A percentile compares a stretch with the other conserved stretches of the same genome.
Conservation (phyloP, 2,113 vertebrate genomes). For the Chaenogobius annularis region DNA sequence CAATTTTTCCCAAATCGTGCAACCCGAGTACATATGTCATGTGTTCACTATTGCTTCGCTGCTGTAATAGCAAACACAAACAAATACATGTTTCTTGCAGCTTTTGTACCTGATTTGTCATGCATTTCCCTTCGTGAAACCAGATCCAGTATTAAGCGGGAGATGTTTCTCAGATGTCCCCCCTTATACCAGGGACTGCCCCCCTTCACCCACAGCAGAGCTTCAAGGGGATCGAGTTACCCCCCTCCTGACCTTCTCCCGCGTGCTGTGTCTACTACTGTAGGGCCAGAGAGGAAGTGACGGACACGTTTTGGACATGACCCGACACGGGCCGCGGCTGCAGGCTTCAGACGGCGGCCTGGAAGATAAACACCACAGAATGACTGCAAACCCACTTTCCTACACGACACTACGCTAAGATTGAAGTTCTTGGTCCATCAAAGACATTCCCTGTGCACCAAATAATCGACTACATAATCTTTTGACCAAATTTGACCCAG, state of each 20-base stretch:
- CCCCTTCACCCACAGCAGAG: constrained; percentile 5
- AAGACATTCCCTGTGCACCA: too few relatives aligned
- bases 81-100: not conserved
- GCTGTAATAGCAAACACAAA: not conserved
- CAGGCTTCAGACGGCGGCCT: not conserved
- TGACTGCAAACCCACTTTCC: not conserved
- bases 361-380: not conserved
- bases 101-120: constrained; percentile 5
- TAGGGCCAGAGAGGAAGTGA: constrained; percentile 13
- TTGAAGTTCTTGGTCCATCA: too few relatives aligned
- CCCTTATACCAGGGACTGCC: constrained; percentile 4
- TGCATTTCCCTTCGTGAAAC: constrained; percentile 13
- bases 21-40: too few relatives aligned
- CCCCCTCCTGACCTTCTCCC: constrained; percentile 32
- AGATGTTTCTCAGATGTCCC: constrained; percentile 28
- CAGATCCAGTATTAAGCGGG: constrained; percentile 27
- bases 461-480: too few relatives aligned
- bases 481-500: too few relatives aligned
- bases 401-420: too few relatives aligned
- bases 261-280: not conserved
- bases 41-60: not conserved
- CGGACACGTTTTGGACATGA: constrained; percentile 3
- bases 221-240: constrained; percentile 32
- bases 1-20: too few relatives aligned
- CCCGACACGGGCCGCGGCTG: not conserved